Evolutionary conservation across 1,140 invertebrate genomes (phyloP).

Genomic region (Cyclina sinensis): DNA sequence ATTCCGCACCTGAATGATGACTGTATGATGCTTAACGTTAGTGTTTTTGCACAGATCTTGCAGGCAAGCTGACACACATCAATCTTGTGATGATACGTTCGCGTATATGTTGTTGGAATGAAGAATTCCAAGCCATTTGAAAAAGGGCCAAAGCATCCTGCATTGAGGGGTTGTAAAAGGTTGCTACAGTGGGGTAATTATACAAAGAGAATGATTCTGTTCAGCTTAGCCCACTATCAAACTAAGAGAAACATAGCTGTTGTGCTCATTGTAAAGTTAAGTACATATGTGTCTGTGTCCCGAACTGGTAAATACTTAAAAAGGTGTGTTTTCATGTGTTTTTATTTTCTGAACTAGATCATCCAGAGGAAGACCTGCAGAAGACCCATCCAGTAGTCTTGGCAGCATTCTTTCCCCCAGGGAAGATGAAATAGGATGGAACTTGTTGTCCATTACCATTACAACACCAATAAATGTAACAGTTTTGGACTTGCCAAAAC

Average conservation of each 20-base stretch:
- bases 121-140: too few species aligned
- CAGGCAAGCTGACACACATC: conserved; percentile 12
- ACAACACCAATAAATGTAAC: conserved; percentile 11
- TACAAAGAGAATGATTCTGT: conserved; percentile 61
- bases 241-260: too few species aligned
- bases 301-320: conserved; percentile 44
- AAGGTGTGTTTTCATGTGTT: conserved; percentile 61
- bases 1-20: too few species aligned
- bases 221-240: conserved; percentile 62
- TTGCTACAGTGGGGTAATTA: conserved; percentile 58
- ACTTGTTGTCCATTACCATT: conserved; percentile 68
- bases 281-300: neutral
- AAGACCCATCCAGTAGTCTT: conserved; percentile 63
- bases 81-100: too few species aligned
- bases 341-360: conserved; percentile 60
- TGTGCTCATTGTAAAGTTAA: conserved; percentile 29
- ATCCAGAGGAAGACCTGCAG: conserved; percentile 59
- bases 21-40: too few species aligned
- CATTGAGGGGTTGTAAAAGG: conserved; percentile 55
- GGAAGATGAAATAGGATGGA: conserved; percentile 85
- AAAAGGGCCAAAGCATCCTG: too few species aligned
- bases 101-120: conserved; percentile 36
- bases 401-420: conserved; percentile 81
- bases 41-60: too few species aligned
- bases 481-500: neutral